Evolutionary conservation across 2,113 vertebrate species (phyloP).

Genomic region (Dunckerocampus dactyliophorus): DNA sequence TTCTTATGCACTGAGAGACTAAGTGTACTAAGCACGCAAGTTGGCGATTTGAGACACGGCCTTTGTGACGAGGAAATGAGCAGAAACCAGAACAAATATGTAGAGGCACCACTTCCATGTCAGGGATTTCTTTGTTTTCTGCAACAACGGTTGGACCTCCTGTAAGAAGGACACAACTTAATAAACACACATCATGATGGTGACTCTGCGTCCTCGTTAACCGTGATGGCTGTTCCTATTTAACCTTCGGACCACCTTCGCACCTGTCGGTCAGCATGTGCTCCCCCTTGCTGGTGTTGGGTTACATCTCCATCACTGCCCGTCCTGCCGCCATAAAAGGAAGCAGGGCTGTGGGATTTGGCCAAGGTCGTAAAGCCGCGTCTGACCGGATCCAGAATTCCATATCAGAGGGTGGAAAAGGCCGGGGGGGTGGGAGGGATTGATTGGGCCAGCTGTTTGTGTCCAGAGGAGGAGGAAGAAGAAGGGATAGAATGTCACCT

Average conservation of each 20-base stretch:
- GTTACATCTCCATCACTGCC: constrained; percentile 62
- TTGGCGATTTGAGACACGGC: too few relatives aligned
- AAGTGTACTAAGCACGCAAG: too few relatives aligned
- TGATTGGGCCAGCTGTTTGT: constrained; percentile 61
- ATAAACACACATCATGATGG: too few relatives aligned
- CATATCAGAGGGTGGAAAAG: constrained; percentile 49
- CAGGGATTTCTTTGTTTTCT: too few relatives aligned
- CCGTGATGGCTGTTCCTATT: constrained; percentile 20
- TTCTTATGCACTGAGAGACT: too few relatives aligned
- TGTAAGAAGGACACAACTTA: too few relatives aligned
- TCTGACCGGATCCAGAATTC: constrained; percentile 64
- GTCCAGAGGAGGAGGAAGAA: constrained; percentile 13
- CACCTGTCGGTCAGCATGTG: constrained; percentile 69
- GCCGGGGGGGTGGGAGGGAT: constrained; percentile 10
- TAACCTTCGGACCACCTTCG: constrained; percentile 53
- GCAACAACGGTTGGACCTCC: too few relatives aligned
- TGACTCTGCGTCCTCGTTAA: too few relatives aligned
- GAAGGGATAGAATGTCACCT: constrained; percentile 59
- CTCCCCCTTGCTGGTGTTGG: constrained; percentile 56
- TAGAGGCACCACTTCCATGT: too few relatives aligned
- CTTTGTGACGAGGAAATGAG: too few relatives aligned
- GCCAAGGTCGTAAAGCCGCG: constrained; percentile 66
- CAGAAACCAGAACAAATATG: too few relatives aligned
- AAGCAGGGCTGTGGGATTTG: constrained; percentile 35
- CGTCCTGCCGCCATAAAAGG: constrained; percentile 18